Conservation (phyloP, 2,888 invertebrate species). For the Ochropleura leucogaster region DNA sequence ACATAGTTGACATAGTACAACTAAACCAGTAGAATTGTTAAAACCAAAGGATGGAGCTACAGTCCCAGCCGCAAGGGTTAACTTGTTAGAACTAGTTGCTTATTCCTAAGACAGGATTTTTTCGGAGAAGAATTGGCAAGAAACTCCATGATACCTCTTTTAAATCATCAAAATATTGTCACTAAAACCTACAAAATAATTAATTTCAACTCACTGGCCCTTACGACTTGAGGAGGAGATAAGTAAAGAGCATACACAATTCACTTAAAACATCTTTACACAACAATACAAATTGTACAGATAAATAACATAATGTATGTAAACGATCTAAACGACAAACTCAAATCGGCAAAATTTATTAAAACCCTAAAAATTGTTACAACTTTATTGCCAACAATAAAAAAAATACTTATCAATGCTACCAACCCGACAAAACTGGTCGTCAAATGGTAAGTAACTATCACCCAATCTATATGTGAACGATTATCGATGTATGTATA, state of each 20-base stretch:
- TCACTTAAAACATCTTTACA: background rate
- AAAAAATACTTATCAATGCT: slow-evolving; percentile 48
- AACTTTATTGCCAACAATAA: slow-evolving; percentile 47
- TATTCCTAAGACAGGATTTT: background rate
- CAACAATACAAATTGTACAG: too few species aligned
- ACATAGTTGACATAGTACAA: too few species aligned
- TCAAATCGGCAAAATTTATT: slow-evolving; percentile 17
- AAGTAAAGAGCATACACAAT: slow-evolving; percentile 10
- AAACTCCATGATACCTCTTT: background rate
- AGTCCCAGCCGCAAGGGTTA: background rate
- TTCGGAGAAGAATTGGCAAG: background rate
- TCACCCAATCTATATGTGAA: slow-evolving; percentile 53
- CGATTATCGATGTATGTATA: slow-evolving; percentile 56
- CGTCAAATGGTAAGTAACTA: slow-evolving; percentile 47
- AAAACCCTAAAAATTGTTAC: slow-evolving; percentile 22
- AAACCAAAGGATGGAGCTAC: background rate
- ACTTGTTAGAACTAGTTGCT: background rate
- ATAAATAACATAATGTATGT: slow-evolving; percentile 29
- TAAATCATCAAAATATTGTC: background rate
- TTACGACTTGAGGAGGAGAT: slow-evolving; percentile 2
- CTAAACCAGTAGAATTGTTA: background rate
- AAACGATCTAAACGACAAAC: slow-evolving; percentile 40
- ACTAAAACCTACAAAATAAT: background rate
- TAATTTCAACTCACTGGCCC: background rate
- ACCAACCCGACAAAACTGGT: slow-evolving; percentile 57